Conservation (phyloP, 2,113 vertebrate genomes). For the Spea bombifrons region DNA sequence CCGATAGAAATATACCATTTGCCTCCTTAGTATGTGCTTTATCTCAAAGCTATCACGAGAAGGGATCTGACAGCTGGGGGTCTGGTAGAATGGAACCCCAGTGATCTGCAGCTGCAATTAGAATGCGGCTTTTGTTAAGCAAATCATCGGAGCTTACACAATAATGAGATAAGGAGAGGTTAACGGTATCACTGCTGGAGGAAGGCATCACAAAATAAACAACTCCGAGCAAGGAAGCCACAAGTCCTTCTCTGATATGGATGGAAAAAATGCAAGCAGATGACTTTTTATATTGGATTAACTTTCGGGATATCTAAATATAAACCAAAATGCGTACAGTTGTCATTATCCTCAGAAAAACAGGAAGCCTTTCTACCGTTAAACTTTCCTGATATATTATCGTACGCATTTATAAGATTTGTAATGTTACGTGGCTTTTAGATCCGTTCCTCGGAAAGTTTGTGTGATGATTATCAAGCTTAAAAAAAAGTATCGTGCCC, state of each 20-base stretch:
- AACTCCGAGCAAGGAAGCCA: neutral
- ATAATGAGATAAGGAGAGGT: constrained; percentile 43
- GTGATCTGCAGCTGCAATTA: constrained; percentile 16
- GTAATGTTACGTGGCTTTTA: too few relatives aligned
- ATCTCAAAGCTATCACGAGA: constrained; percentile 16
- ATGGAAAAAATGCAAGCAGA: neutral
- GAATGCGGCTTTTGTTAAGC: constrained; percentile 33
- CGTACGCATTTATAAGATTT: too few relatives aligned
- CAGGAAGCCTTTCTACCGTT: too few relatives aligned
- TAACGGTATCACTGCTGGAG: neutral
- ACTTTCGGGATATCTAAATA: too few relatives aligned
- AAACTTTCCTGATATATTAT: too few relatives aligned
- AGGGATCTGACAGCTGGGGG: constrained; percentile 17
- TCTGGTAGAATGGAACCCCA: neutral
- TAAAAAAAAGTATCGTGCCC: too few relatives aligned
- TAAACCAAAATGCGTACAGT: too few relatives aligned
- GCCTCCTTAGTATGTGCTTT: neutral
- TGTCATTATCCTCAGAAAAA: too few relatives aligned
- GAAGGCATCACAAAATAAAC: constrained; percentile 7
- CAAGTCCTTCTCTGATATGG: neutral
- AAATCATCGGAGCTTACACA: constrained; percentile 27
- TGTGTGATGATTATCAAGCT: too few relatives aligned
- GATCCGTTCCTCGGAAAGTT: too few relatives aligned
- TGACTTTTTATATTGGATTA: neutral
- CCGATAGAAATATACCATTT: too few relatives aligned